Conservation (phyloP, 2,888 invertebrate species). For the Steinernema scapterisci region DNA sequence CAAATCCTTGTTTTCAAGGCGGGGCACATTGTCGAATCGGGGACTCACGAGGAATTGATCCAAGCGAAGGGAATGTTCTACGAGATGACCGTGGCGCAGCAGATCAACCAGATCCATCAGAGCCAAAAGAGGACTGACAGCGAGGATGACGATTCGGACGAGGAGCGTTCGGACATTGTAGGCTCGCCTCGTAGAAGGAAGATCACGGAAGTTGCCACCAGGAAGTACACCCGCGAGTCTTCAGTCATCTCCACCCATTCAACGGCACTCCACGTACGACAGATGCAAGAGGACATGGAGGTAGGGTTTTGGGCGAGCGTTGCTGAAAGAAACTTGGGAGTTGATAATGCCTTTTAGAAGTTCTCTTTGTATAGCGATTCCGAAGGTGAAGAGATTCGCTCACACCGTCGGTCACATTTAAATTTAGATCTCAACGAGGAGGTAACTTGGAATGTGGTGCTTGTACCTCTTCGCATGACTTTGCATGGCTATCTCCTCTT, state of each 20-base stretch:
- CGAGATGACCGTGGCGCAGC: constrained; percentile 70
- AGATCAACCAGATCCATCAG: constrained; percentile 49
- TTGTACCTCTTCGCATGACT: background rate
- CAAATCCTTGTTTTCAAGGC: constrained; percentile 67
- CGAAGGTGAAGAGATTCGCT: background rate
- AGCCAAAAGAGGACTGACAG: constrained; percentile 34
- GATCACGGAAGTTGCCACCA: background rate
- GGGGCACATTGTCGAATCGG: constrained; percentile 70
- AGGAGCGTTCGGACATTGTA: constrained; percentile 9
- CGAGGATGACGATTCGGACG: constrained; percentile 40
- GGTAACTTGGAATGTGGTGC: constrained; percentile 15
- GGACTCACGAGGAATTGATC: constrained; percentile 69
- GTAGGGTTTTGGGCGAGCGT: constrained; percentile 9
- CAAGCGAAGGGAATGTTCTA: constrained; percentile 69
- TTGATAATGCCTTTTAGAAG: background rate
- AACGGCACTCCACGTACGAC: constrained; percentile 4
- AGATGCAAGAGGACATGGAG: constrained; percentile 51
- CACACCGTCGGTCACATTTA: background rate
- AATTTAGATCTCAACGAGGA: constrained; percentile 15
- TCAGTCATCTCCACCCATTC: constrained; percentile 10
- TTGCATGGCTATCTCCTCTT: background rate
- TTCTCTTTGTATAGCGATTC: background rate
- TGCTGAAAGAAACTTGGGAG: background rate
- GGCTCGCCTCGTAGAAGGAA: background rate
- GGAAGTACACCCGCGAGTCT: constrained; percentile 23